Base-by-base conservation (phyloP, 2,797 vertebrate genomes). In the Halcyon chelicuti region DNA sequence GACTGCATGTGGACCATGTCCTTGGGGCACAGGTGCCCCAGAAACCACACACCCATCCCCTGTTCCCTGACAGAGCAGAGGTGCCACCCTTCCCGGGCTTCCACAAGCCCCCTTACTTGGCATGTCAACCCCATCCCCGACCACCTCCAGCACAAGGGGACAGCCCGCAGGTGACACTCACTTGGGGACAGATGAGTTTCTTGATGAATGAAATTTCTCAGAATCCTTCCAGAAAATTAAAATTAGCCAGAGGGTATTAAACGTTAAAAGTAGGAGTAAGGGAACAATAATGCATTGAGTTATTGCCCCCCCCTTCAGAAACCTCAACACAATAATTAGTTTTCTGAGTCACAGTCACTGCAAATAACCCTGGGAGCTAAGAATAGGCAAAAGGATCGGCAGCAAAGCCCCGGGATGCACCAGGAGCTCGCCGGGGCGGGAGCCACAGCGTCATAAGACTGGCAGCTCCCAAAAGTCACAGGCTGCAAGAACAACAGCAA, bases 281-380 rank as follows among this genome's bases (percentile, higher is more conserved):
- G 76, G 86, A 90, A 81, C 54, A 51, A 80, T 47, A 77, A 74
- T 7, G 39, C 47, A 58, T 10, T 3, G 31, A 70, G 73, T 51
- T 51, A 11, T 55, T 63, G 37, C 7, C 12, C 13, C n/a, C 51
- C 44, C 35, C 58, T 74, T 54, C 75, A 62, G 33, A 86, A 87
- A 73, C 39, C 65, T 77, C 3, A 5, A 84, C 54, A 91, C 54
- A 65, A 33, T 86, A 89, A 94, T 93, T 85, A 87, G 44, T 89
- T 88, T 95, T 95, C 72, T 96, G 92, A 96, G 85, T 95, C 95
- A 94, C 35, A 3, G 0, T 6, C 57, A 60, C 83, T 90, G 72
- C 85, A 87, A 96, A 95, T 94, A 96, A 88, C 58, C 58, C 42
- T 37, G 6, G 67, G 80, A 95, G 86, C 95, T 89, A 95, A 96